These are phyloP conservation scores for Myotis davidii DNA, from an alignment of 2,113 vertebrate species.

Conservation along the genomic window DNA sequence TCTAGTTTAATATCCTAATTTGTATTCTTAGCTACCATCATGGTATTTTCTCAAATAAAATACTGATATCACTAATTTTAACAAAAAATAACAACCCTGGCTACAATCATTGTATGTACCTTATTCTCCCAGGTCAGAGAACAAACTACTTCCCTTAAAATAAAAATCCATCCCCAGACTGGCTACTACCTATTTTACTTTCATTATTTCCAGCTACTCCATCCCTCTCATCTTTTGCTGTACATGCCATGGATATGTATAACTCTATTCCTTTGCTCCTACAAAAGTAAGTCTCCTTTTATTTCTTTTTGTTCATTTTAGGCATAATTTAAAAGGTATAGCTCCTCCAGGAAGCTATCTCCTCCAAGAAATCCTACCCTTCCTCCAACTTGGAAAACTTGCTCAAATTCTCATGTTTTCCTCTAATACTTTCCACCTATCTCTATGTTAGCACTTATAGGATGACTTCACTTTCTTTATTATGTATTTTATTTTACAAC, in stretches of 20 bases:
- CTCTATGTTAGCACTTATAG: background rate
- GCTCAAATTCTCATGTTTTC: background rate
- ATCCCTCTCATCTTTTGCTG: background rate
- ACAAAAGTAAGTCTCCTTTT: background rate
- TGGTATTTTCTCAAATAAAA: conserved; percentile 7
- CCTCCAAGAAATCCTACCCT: background rate
- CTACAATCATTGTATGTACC: background rate
- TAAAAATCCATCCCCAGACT: background rate
- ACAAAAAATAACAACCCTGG: background rate
- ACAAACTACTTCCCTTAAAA: background rate
- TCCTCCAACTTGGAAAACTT: background rate
- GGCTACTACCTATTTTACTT: background rate
- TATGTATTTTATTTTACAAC: background rate
- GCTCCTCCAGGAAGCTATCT: background rate
- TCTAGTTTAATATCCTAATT: background rate
- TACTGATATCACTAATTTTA: background rate
- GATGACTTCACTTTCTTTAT: background rate
- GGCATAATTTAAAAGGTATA: background rate
- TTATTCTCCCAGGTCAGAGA: background rate
- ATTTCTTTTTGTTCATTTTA: background rate
- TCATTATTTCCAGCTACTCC: background rate
- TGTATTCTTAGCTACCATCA: background rate
- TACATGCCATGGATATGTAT: background rate
- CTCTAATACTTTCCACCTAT: background rate
- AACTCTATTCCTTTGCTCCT: background rate